Conservation (phyloP, 2,888 invertebrate species). For the Dichetophora obliterata region DNA sequence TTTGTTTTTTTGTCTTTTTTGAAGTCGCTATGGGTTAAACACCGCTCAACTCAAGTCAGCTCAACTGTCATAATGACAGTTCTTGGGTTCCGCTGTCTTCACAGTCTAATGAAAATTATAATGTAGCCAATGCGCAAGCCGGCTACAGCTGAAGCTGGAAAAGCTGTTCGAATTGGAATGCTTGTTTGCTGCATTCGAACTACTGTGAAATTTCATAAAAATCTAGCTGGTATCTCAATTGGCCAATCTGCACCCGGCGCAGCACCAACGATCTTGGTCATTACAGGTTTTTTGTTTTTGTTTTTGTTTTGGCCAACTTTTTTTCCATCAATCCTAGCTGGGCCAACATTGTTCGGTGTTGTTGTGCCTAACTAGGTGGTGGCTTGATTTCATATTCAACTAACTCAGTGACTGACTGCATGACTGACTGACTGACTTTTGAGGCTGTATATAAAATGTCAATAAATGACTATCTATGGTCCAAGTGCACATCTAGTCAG, state of each 20-base stretch:
- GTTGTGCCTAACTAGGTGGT: constrained; percentile 15
- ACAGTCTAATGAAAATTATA: constrained; percentile 34
- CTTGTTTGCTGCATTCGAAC: neutral
- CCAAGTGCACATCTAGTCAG: neutral
- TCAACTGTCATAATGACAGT: constrained; percentile 38
- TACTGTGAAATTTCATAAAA: constrained; percentile 29
- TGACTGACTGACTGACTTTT: constrained; percentile 44
- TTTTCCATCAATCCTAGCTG: neutral
- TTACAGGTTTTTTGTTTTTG: constrained; percentile 18
- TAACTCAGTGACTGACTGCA: constrained; percentile 29
- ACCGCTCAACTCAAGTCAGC: constrained; percentile 1
- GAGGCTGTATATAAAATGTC: neutral
- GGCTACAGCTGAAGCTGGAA: neutral
- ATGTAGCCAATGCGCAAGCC: neutral
- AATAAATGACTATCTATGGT: neutral
- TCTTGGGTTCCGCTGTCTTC: constrained; percentile 31
- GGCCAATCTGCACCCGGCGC: neutral
- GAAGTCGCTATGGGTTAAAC: constrained; percentile 9
- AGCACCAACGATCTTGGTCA: constrained; percentile 3
- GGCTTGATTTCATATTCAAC: constrained; percentile 1
- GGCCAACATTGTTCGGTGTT: neutral
- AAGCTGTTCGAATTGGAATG: neutral
- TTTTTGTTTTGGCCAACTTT: neutral
- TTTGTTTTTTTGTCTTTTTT: constrained; percentile 7
- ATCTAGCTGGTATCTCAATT: constrained; percentile 30